Evolutionary conservation across 2,113 vertebrate genomes (phyloP).

Genomic region (Oncorhynchus gorbuscha): DNA sequence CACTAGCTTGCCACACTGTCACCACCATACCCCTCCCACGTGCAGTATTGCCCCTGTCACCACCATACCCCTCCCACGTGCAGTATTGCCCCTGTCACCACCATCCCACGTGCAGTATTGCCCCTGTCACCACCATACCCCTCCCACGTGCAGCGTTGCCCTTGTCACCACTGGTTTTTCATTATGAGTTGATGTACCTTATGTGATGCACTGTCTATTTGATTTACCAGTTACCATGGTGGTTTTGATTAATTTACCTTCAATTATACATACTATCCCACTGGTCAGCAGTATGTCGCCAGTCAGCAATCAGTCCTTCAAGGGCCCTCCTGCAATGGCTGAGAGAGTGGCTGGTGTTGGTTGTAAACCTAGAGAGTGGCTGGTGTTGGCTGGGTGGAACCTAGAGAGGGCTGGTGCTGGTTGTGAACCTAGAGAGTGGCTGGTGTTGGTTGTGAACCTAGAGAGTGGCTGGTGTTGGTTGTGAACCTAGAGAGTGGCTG

Average conservation of each 20-base stretch:
- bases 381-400: background rate
- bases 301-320: background rate
- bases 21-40: too few relatives aligned
- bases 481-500: too few relatives aligned
- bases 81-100: too few relatives aligned
- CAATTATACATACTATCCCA: conserved; percentile 3
- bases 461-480: too few relatives aligned
- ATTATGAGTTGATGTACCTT: background rate
- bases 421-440: too few relatives aligned
- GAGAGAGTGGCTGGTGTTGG: background rate
- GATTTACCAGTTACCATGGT: background rate
- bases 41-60: too few relatives aligned
- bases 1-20: too few relatives aligned
- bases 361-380: background rate
- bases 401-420: too few relatives aligned
- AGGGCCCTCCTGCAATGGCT: background rate
- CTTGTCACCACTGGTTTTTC: background rate
- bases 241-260: conserved; percentile 40
- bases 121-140: conserved; percentile 32
- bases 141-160: conserved; percentile 62
- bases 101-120: conserved; percentile 57
- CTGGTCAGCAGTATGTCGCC: background rate
- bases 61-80: too few relatives aligned
- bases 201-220: background rate
- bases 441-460: too few relatives aligned